Evolutionary conservation across 2,113 vertebrate species (phyloP), one percentile per base, ranked within the genome.

Genomic region (Neogale vison): DNA sequence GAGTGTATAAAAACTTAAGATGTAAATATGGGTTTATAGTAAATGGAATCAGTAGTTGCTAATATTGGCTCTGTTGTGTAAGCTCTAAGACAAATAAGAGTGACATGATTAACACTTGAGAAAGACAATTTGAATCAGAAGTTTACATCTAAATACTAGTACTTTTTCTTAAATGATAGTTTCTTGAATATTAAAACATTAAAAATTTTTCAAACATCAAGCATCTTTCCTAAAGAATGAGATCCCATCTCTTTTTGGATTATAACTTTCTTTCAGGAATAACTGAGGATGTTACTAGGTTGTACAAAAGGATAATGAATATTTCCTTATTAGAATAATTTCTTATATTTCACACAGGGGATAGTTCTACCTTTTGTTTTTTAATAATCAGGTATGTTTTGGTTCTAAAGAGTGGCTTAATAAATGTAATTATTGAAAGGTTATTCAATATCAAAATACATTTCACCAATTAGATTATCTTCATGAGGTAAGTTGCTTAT

Each of bases 401-500:
- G n/a, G 80, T 89, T 93, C 26, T 88, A 36, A 97, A 45, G 29
- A 95, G 72, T 98, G 92, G 52, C 95, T 90, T 97, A 95, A 85
- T 94, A 94, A 93, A 47, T 77, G 23, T 63, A 85, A n/a, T 82
- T 17, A 76, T 94, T 95, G 50, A 96, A 90, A 97, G 65, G 72
- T 81, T 88, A 77, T 88, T 55, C 18, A 96, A 4, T 88, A 42
- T 69, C 94, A 92, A 90, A 93, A 69, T 80, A 55, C 52, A 85
- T 90, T 92, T 97, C 29, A 96, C 74, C 91, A 82, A 88, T 96
- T 84, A 95, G 79, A 80, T 95, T 96, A 15, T 93, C 57, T 89
- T 86, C 88, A 42, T 96, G 95, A 97, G 97, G 97, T 98, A 98
- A 98, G 96, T 98, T 88, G 86, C 82, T 93, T 96, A 80, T 2